These are phyloP conservation scores for Ciconia maguari DNA, from an alignment of 2,113 vertebrate species.

Conservation along the genomic window DNA sequence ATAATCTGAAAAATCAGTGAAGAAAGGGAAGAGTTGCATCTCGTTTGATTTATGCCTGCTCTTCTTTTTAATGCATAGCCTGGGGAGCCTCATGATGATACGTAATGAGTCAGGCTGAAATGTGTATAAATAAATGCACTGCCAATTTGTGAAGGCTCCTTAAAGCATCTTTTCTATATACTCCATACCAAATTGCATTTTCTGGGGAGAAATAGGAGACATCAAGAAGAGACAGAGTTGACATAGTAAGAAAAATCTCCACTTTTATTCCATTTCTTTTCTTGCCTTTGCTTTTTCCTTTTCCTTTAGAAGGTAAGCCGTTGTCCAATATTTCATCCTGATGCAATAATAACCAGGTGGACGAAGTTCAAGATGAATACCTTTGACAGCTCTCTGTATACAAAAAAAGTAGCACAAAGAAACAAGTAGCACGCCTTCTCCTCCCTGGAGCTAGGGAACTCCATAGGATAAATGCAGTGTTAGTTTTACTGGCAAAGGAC, in stretches of 20 bases:
- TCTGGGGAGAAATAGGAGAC: neutral
- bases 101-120: slow-evolving; percentile 54
- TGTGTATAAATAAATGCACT: slow-evolving; percentile 57
- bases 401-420: neutral
- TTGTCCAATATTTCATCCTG: neutral
- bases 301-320: neutral
- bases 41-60: slow-evolving; percentile 44
- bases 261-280: neutral
- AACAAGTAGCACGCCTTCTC: neutral
- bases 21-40: neutral
- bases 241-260: neutral
- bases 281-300: neutral
- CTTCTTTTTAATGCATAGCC: neutral
- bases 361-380: neutral
- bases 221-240: neutral
- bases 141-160: slow-evolving; percentile 32
- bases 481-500: neutral
- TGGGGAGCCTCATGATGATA: slow-evolving; percentile 29
- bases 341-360: neutral
- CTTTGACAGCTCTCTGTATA: neutral
- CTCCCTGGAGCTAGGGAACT: neutral
- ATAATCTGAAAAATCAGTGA: neutral
- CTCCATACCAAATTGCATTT: slow-evolving; percentile 4
- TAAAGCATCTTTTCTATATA: neutral
- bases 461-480: accelerated